Evolutionary conservation across 2,113 vertebrate species (phyloP).

Genomic region (Lampris incognitus): DNA sequence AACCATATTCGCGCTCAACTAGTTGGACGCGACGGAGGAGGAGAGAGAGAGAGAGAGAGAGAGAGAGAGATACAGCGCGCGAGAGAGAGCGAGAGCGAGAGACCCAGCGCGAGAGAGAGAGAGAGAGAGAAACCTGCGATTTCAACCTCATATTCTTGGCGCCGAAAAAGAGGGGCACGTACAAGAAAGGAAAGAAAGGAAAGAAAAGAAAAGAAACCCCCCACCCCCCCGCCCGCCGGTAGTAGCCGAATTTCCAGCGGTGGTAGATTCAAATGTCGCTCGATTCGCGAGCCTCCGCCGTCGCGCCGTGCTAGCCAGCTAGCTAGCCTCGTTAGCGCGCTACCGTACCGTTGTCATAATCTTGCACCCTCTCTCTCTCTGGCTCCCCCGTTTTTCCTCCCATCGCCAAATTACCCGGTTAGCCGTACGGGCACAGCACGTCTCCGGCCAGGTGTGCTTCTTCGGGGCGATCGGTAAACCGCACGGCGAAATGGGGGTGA

Average conservation of each 20-base stretch:
- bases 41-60: slow-evolving; percentile 35
- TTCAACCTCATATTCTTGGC: slow-evolving; percentile 66
- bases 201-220: no score
- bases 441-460: slow-evolving; percentile 64
- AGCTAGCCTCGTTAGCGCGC: slow-evolving; percentile 61
- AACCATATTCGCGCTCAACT: slow-evolving; percentile 39
- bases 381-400: not conserved
- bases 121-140: slow-evolving; percentile 54
- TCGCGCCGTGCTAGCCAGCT: slow-evolving; percentile 16
- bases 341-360: slow-evolving; percentile 63
- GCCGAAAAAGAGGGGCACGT: slow-evolving; percentile 52
- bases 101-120: slow-evolving; percentile 28
- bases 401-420: not conserved
- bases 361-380: slow-evolving; percentile 45
- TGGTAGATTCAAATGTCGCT: slow-evolving; percentile 10
- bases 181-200: no score
- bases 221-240: no score
- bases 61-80: slow-evolving; percentile 19
- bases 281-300: not conserved
- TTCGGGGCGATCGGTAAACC: slow-evolving; percentile 32
- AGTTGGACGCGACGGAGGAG: slow-evolving; percentile 43
- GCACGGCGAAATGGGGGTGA: slow-evolving; percentile 75
- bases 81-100: not conserved
- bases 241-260: not conserved
- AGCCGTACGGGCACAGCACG: not conserved